Evolutionary conservation across 2,113 vertebrate genomes (phyloP).

Genomic region (Dipodomys stephensi): DNA sequence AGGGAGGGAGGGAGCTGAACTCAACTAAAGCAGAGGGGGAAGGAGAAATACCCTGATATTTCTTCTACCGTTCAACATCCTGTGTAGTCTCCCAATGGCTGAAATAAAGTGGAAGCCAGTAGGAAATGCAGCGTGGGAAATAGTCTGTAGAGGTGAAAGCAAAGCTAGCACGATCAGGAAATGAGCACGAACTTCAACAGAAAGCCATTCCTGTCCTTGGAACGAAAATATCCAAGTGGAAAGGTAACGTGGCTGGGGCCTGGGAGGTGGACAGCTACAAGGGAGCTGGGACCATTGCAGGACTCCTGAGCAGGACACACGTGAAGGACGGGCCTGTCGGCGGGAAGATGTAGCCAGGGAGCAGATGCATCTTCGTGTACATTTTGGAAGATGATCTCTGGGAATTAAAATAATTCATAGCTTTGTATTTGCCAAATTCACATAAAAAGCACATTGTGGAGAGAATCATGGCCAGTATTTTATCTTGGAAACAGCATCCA

Average conservation of each 20-base stretch:
- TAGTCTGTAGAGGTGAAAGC: background rate
- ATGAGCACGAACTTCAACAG: background rate
- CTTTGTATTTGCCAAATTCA: constrained; percentile 55
- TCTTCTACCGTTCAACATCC: background rate
- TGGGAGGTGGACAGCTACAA: background rate
- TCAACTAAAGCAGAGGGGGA: background rate
- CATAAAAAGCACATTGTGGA: constrained; percentile 64
- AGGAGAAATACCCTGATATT: background rate
- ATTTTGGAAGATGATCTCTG: constrained; percentile 55
- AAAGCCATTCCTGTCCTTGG: background rate
- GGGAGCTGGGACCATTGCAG: background rate
- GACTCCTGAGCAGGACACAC: background rate
- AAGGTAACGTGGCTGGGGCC: background rate
- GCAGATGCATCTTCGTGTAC: background rate
- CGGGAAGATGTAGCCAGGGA: background rate
- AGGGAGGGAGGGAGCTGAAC: too few relatives aligned
- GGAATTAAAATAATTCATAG: constrained; percentile 58
- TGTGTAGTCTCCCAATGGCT: background rate
- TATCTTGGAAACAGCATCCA: constrained; percentile 59
- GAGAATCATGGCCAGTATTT: constrained; percentile 56
- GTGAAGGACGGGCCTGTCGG: background rate
- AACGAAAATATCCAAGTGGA: background rate
- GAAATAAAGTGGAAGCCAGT: background rate
- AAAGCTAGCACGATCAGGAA: background rate
- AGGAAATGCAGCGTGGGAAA: background rate